phyloP scores from a whole-genome alignment of 2,888 invertebrate species.

The Caenorhabditis sp. region DNA sequence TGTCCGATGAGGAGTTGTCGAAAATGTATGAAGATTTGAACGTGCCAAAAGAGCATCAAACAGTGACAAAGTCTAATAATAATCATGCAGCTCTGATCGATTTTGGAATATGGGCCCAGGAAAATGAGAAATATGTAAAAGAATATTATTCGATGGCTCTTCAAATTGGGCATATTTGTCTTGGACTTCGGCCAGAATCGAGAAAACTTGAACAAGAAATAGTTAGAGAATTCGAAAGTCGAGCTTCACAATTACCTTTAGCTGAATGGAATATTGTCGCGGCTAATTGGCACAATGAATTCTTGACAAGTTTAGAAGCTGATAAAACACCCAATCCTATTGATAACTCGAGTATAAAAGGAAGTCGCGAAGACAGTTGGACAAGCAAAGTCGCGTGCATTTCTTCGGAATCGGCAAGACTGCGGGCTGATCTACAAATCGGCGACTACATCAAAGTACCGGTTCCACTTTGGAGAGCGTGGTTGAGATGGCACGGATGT shows the following conservation, averaged over 20 bases:
- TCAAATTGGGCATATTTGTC: conserved; percentile 60
- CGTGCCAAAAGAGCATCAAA: conserved; percentile 35
- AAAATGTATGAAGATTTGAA: conserved; percentile 48
- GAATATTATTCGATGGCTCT: conserved; percentile 47
- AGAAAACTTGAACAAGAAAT: conserved; percentile 38
- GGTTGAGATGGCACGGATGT: conserved; percentile 52
- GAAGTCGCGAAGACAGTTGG: conserved; percentile 39
- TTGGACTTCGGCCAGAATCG: conserved; percentile 59
- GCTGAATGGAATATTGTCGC: conserved; percentile 57
- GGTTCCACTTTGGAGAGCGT: conserved; percentile 48
- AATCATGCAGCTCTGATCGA: conserved; percentile 50
- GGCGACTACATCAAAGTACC: conserved; percentile 43
- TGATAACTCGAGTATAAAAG: conserved; percentile 41
- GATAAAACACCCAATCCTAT: conserved; percentile 42
- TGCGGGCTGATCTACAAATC: conserved; percentile 39
- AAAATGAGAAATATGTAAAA: conserved; percentile 41
- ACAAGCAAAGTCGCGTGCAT: conserved; percentile 47
- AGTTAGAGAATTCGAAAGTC: conserved; percentile 35
- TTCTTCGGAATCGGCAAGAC: conserved; percentile 48
- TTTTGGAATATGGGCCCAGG: conserved; percentile 57
- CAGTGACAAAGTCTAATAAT: conserved; percentile 34
- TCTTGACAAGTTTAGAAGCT: conserved; percentile 34
- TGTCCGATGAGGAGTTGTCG: conserved; percentile 47
- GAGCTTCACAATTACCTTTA: conserved; percentile 18
- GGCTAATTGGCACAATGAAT: conserved; percentile 52